Base-by-base conservation (phyloP, 2,797 vertebrate species). In the Zalophus californianus region DNA sequence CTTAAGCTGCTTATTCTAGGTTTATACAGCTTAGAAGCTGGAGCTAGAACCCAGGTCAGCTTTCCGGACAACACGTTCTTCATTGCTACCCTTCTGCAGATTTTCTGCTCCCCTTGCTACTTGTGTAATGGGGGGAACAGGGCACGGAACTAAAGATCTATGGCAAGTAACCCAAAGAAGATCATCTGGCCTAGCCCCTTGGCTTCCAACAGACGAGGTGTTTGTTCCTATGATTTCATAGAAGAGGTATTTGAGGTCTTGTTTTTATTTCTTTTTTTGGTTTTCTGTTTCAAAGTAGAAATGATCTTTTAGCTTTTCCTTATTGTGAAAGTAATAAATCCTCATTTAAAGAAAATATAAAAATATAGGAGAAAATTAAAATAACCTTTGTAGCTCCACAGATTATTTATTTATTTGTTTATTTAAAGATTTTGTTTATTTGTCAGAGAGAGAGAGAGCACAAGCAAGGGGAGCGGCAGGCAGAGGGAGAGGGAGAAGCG, bases 231-330 rank as follows among this genome's bases (percentile, higher is more conserved):
- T 91, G 38, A 70, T 77, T 91, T 93, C 73, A 64, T 60, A 23
- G 29, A 38, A 94, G 35, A 86, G 29, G 1, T 82, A 91, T 52
- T 92, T 8, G 35, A 70, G 56, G 62, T 5, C 38, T 88, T 90
- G 29, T 80, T 94, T 84, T 60, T 82, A 35, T 66, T 92, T 91
- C 25, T 54, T 52, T 73, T 15, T 88, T 90, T 82, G 54, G 8
- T 70, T 97, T 92, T 64, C 41, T 90, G 9, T 92, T 97, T 96
- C 29, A 86, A 91, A 97, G 60, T 77, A 70, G 95, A 91, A 92
- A 58, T 41, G 54, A 41, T 89, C 38, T 77, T 86, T 50, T 60
- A 56, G 14, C 44, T 58, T 79, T 93, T 87, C 68, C 27, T 90
- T 83, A 16, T 56, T 86, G 29, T 72, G 44, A 84, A 97, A 84